Evolutionary conservation across 2,113 vertebrate species (phyloP), one percentile per base, ranked within the genome.

Genomic region (Isichthys henryi): DNA sequence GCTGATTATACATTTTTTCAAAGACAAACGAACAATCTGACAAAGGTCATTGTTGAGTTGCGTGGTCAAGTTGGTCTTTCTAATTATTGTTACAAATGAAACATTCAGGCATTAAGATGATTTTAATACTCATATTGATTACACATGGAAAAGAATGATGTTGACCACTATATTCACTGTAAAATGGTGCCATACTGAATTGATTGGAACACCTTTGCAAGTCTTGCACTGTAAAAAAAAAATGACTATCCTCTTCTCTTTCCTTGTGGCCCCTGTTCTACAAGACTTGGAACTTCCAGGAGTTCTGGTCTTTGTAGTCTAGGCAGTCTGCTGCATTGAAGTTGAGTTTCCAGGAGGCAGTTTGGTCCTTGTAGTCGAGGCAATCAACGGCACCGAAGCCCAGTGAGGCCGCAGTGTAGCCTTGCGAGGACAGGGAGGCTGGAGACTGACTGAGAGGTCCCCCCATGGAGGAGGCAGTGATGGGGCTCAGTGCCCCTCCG

Each of bases 281-380:
- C 95, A 97, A 96, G 84, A 97, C 97, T 93, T 97, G 97, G 94
- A 97, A 97, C 92, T 97, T 97, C 97, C 97, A 97, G 90, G 97
- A 97, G 92, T 96, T 97, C 92, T 97, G 97, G 88, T 97, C 97
- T 92, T 97, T 97, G 95, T 97, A 97, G 93, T 97, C 97, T 94
- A 97, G 94, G 93, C 97, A 97, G 93, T 97, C 97, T 49, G 96
- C 93, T 6, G 96, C 93, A 21, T 95, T 96, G 92, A 97, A 97
- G 92, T 96, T 97, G 89, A 97, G 96, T 92, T 97, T 97, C 97
- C 97, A 97, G 6, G 95, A 92, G 88, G 93, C 91, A 49, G 94
- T 92, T 92, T 96, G 96, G 89, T 97, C 97, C 93, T 97, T 97
- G 95, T 97, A 97, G 92, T 97, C 97, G 89, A 97, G 94, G 93